Percentiles rank a stretch among this genome's conserved stretches.
Conservation (phyloP, 1,140 invertebrate species). For the Eumaeus atala region DNA sequence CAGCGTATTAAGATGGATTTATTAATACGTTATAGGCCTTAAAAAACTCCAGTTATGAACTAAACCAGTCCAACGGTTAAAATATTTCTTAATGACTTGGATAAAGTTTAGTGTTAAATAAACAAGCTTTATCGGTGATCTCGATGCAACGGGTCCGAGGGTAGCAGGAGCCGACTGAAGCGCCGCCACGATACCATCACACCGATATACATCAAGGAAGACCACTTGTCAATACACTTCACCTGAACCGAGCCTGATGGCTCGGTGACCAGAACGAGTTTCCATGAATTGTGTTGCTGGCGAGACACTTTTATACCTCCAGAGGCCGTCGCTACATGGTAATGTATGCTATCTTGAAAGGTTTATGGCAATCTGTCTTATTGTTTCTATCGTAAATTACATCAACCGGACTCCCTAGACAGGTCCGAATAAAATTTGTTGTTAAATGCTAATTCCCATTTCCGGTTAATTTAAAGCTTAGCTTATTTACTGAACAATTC, state of each 20-base stretch:
- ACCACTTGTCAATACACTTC: slow-evolving; percentile 72
- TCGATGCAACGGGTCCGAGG: slow-evolving; percentile 52
- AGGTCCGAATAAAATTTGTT: slow-evolving; percentile 29
- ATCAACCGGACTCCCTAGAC: slow-evolving; percentile 6
- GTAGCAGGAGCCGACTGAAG: slow-evolving; percentile 63
- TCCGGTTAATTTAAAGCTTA: slow-evolving; percentile 53
- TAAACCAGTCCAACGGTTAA: slow-evolving; percentile 53
- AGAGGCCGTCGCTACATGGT: slow-evolving; percentile 48
- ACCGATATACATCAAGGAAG: slow-evolving; percentile 71
- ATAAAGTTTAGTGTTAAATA: slow-evolving; percentile 69
- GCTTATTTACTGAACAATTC: slow-evolving; percentile 73
- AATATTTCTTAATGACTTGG: slow-evolving; percentile 56
- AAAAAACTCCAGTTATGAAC: slow-evolving; percentile 8
- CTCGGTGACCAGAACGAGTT: slow-evolving; percentile 52
- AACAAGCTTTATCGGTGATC: slow-evolving; percentile 66
- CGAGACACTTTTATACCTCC: slow-evolving; percentile 64
- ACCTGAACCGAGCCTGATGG: slow-evolving; percentile 57
- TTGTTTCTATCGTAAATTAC: slow-evolving; percentile 14
- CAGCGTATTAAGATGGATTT: slow-evolving; percentile 36
- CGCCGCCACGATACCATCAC: slow-evolving; percentile 66
- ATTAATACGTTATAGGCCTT: slow-evolving; percentile 49
- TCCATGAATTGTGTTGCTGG: slow-evolving; percentile 60
- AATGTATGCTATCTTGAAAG: slow-evolving; percentile 43
- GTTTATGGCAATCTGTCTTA: slow-evolving; percentile 34
- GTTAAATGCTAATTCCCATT: slow-evolving; percentile 55